Conservation (phyloP, 2,113 vertebrate genomes). For the Triplophysa siluroides region DNA sequence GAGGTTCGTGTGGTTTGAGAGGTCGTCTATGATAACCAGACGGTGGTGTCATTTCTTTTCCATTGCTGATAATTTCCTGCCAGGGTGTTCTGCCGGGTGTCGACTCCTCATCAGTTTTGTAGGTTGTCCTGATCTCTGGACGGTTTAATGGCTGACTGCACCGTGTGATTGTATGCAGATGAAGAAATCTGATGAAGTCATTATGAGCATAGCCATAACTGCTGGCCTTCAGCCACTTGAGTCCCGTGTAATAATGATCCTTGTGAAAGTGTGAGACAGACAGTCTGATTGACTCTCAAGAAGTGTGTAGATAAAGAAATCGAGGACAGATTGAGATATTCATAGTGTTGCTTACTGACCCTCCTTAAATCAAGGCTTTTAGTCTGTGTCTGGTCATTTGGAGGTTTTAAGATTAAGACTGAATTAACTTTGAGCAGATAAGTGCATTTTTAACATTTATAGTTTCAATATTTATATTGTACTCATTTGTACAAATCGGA, state of each 20-base stretch:
- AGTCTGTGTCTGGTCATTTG: background rate
- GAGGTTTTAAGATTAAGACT: no score
- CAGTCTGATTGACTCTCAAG: slow-evolving; percentile 61
- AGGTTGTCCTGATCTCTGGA: slow-evolving; percentile 44
- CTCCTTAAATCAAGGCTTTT: background rate
- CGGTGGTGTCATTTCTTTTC: slow-evolving; percentile 18
- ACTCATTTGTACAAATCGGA: no score
- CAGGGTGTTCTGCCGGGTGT: slow-evolving; percentile 57
- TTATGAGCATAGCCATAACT: slow-evolving; percentile 59
- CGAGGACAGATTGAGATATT: background rate
- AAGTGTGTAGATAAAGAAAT: slow-evolving; percentile 6
- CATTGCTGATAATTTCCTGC: slow-evolving; percentile 59
- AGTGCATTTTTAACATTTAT: no score
- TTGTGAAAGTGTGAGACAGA: slow-evolving; percentile 59
- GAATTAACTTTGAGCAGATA: no score
- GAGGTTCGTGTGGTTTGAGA: slow-evolving; percentile 10
- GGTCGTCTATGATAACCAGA: slow-evolving; percentile 30
- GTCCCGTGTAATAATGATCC: slow-evolving; percentile 66
- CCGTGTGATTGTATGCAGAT: slow-evolving; percentile 74
- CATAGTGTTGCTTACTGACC: background rate
- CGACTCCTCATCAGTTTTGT: slow-evolving; percentile 54
- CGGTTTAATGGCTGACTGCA: slow-evolving; percentile 63
- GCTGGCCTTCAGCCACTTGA: slow-evolving; percentile 61
- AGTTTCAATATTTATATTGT: no score
- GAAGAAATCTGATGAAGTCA: slow-evolving; percentile 63